These are phyloP conservation scores for Camponotus pennsylvanicus DNA, from an alignment of 1,140 invertebrate genomes.

Conservation along the genomic window DNA sequence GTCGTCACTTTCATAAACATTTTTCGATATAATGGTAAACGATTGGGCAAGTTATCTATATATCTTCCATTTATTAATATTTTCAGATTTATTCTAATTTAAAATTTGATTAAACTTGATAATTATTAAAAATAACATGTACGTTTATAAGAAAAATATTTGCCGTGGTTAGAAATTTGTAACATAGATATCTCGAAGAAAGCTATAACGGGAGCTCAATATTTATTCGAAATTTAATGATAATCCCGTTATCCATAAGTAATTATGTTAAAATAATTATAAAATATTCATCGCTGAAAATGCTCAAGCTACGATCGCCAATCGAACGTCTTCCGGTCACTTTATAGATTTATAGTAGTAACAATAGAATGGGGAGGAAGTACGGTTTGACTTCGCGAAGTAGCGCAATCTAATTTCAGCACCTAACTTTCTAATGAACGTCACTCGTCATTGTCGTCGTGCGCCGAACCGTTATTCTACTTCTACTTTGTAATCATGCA, in stretches of 20 bases:
- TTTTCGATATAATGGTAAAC: not conserved
- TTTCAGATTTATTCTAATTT: not conserved
- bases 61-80: not conserved
- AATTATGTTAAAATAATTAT: not conserved
- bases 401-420: conserved; percentile 60
- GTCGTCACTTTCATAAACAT: not conserved
- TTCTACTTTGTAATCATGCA: conserved; percentile 60
- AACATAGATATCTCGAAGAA: not conserved
- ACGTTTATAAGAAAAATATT: not conserved
- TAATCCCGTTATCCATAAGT: not conserved
- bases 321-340: not conserved
- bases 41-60: not conserved
- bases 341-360: conserved; percentile 35
- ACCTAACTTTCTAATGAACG: conserved; percentile 60
- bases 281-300: conserved; percentile 16
- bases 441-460: conserved; percentile 56
- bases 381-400: conserved; percentile 50
- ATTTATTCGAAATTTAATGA: not conserved
- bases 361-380: conserved; percentile 35
- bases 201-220: not conserved
- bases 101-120: not conserved
- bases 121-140: not conserved
- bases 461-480: conserved; percentile 56
- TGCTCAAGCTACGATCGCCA: not conserved
- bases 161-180: not conserved